Base-by-base conservation (phyloP, 37 sponge, comb jelly and placozoan species). In the Eunapius fragilis region DNA sequence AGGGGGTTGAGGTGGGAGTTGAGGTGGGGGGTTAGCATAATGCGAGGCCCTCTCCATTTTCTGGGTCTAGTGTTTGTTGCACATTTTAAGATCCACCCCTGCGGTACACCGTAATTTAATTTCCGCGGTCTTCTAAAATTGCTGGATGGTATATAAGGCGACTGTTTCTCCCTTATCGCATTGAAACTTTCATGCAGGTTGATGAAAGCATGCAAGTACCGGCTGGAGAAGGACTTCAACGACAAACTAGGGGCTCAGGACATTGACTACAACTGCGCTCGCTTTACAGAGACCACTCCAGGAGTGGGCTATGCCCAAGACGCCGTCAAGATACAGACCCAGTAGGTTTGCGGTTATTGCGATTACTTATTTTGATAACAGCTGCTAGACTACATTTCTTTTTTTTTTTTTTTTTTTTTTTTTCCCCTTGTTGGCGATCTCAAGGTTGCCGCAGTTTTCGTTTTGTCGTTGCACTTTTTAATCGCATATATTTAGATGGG, bases 221-320 rank as follows among this genome's bases (percentile, higher is more conserved):
- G 92, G 78, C 91, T 98, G 74, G 89, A 97, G 91, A 98, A 98
- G 81, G 99, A 98, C 81, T 69, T 97, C 14, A 88, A 77, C 12
- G 97, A 98, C 74, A 98, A 98, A 70, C 69, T 92, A 0, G 31
- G 75, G 2, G 97, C 99, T 30, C 87, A 88, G 33, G 73, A 70
- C 12, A 82, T 98, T 67, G 99, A 98, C 84, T 67, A 70, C 47
- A 73, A 70, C 50, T 97, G 97, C 75, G 85, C 80, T 19, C 47
- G 70, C 10, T 86, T 97, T 50, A 93, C 80, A 14, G 92, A 93
- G 78, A 35, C 68, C 17, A 58, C 80, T 38, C 69, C 71, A 70
- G 86, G 81, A 31, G 71, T 95, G 6, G 72, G 87, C 50, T 90
- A 75, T 73, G 36, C 69, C 47, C 77, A 80, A 30, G 77, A 67